These are phyloP conservation scores for Oppia nitens DNA, from an alignment of 1,140 invertebrate genomes.

Conservation along the genomic window DNA sequence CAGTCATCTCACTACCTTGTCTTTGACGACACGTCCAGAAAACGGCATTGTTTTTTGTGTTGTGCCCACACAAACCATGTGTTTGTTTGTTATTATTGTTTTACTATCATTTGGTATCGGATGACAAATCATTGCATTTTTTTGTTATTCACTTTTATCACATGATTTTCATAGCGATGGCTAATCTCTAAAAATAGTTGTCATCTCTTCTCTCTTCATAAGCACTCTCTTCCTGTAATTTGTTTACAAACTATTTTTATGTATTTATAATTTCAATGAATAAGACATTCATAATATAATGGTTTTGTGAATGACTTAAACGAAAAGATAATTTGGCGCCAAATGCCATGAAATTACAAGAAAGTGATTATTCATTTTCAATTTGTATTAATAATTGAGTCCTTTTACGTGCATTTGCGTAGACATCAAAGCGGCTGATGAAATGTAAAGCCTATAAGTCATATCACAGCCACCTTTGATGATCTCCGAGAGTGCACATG, in stretches of 20 bases:
- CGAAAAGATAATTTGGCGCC: no score
- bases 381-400: no score
- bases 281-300: no score
- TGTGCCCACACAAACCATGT: not conserved
- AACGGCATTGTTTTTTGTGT: not conserved
- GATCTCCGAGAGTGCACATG: conserved; percentile 8
- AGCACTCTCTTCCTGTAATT: not conserved
- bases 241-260: not conserved
- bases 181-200: no score
- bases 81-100: not conserved
- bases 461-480: conserved; percentile 30
- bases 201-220: not conserved
- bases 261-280: not conserved
- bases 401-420: conserved; percentile 2
- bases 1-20: conserved; percentile 36
- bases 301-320: no score
- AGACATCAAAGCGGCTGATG: conserved; percentile 26
- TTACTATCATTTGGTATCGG: not conserved
- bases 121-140: no score
- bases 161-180: no score
- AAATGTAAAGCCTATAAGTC: conserved; percentile 21
- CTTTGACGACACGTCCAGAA: conserved; percentile 20
- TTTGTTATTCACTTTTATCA: no score
- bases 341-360: no score
- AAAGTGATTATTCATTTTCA: no score